Base-by-base conservation (phyloP, 2,888 invertebrate species). In the Zele albiditarsus region DNA sequence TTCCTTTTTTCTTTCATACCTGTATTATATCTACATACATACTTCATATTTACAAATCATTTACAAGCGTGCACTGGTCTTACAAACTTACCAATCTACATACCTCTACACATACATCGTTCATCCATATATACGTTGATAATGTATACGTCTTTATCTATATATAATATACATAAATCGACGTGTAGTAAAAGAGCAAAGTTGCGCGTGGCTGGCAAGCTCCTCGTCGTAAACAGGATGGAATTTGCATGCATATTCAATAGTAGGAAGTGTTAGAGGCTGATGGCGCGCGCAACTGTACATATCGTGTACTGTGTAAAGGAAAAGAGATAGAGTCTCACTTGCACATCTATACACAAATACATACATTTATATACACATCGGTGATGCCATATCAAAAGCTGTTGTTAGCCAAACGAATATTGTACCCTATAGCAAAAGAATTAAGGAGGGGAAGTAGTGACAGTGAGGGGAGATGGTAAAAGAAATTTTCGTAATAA, bases 241-340 rank as follows among this genome's bases (percentile, higher is more conserved):
- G 84, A 84, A 87, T 87, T 86, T 81, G 82, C 84, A 86, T 86
- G 83, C 84, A 85, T 85, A 86, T 85, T 85, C 85, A 85, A 79
- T 74, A 46, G 31, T 27, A 80, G 77, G 75, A 80, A 80, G 80
- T 80, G 80, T 78, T 78, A 76, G 79, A 77, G 74, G 77, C 77
- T 77, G 76, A 66, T 69, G 46, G 46, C 46, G 46, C 71, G 53
- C 25, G 60, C 25, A 53, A 33, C 38, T 75, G 49, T 71, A 46
- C 63, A 65, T 49, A 71, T 66, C 49, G 25, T 46, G 46, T 27
- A 31, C 25, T 2, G 28, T 14, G 62, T 28, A 8, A 31, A 14
- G 14, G 14, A 58, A 71, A 58, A 60, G 42, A 63, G 8, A 60
- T 20, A 73, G 8, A 70, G 65, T 65, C 57, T 60, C 46, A 23